A percentile compares a stretch with the other conserved stretches of the same genome.
phyloP scores from a whole-genome alignment of 2,113 vertebrate genomes.

The Acrocephalus kingi region DNA sequence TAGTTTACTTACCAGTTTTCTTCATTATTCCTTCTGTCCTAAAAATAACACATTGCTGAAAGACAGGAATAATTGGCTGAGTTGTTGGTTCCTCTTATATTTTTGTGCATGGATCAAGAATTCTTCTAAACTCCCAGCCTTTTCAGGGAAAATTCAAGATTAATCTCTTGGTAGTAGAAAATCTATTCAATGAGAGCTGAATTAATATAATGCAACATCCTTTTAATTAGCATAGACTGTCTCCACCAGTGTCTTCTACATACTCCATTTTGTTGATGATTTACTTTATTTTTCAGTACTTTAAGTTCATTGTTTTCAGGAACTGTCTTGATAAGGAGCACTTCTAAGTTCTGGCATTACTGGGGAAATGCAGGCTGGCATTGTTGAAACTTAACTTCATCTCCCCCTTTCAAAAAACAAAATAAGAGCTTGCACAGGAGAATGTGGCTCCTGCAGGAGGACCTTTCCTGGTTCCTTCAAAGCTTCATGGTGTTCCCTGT shows the following conservation, averaged over 20 bases:
- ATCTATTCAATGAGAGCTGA: background rate
- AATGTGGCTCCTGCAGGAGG: background rate
- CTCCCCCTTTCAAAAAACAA: background rate
- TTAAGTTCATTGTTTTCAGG: background rate
- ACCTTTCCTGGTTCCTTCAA: background rate
- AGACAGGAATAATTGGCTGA: background rate
- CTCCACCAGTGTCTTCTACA: background rate
- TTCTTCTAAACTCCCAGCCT: background rate
- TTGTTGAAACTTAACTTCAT: background rate
- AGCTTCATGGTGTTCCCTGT: fast-evolving
- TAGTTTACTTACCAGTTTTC: background rate
- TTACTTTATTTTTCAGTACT: background rate
- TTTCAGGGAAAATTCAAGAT: background rate
- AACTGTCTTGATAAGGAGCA: background rate
- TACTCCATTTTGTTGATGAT: background rate
- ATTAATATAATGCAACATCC: background rate
- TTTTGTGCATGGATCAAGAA: background rate
- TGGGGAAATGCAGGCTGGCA: background rate
- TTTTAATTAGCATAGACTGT: background rate
- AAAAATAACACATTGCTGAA: background rate
- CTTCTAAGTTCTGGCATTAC: background rate
- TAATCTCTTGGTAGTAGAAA: background rate
- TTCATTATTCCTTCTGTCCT: background rate
- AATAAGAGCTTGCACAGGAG: background rate
- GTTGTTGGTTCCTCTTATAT: background rate